Percentiles rank a stretch among this genome's conserved stretches.
Evolutionary conservation across 2,888 invertebrate genomes (phyloP).

Genomic region (Aphidius colemani): DNA sequence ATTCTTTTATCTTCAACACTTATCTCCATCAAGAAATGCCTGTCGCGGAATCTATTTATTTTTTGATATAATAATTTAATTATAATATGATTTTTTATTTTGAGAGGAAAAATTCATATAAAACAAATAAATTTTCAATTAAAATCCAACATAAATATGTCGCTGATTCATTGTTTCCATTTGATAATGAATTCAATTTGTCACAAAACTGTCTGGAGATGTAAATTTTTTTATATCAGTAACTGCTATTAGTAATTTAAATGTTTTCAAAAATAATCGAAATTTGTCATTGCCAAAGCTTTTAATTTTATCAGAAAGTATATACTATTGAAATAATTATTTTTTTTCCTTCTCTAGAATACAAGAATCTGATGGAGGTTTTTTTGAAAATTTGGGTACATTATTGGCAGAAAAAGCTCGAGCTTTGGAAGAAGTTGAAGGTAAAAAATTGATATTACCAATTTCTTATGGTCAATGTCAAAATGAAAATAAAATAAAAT

Average conservation of each 20-base stretch:
- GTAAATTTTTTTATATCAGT: not conserved
- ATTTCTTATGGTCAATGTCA: constrained; percentile 36
- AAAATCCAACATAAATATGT: no score
- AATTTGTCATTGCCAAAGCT: not conserved
- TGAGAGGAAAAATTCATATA: no score
- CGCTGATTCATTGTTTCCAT: no score
- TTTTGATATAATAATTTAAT: no score
- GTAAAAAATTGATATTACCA: constrained; percentile 39
- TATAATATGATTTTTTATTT: no score
- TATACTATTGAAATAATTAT: no score
- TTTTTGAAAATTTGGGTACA: constrained; percentile 83
- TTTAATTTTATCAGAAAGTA: no score
- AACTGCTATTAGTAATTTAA: not conserved
- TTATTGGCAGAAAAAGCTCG: constrained; percentile 62
- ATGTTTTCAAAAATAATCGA: not conserved
- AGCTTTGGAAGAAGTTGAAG: constrained; percentile 47
- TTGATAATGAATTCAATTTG: no score
- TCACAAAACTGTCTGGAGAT: not conserved
- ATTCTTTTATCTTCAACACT: no score
- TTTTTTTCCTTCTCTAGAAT: constrained; percentile 63
- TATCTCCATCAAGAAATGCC: no score
- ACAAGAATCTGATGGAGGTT: constrained; percentile 81
- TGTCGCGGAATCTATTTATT: no score
- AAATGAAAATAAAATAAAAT: constrained; percentile 59
- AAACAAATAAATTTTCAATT: no score